phyloP scores from a whole-genome alignment of 2,797 vertebrate species.

The Sparus aurata region DNA sequence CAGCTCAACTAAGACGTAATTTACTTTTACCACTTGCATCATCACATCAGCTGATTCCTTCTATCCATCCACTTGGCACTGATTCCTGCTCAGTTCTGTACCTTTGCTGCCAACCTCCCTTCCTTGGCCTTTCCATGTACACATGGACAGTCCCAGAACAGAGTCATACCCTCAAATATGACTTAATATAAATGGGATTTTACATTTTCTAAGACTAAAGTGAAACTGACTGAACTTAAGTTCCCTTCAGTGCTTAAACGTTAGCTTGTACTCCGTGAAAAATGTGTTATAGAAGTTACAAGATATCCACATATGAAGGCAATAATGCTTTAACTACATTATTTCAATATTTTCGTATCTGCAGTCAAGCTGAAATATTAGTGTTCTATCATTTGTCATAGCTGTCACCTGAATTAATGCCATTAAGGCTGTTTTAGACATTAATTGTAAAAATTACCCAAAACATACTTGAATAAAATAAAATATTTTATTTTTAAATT shows the following conservation, averaged over 20 bases:
- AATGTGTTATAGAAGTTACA: too few relatives aligned
- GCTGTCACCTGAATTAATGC: slow-evolving; percentile 42
- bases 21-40: neutral
- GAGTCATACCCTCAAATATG: too few relatives aligned
- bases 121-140: too few relatives aligned
- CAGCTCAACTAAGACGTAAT: neutral
- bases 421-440: slow-evolving; percentile 34
- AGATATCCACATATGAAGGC: neutral
- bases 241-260: neutral
- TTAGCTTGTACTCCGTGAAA: too few relatives aligned
- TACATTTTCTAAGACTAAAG: too few relatives aligned
- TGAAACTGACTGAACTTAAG: neutral
- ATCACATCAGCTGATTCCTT: neutral
- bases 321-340: neutral
- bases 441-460: slow-evolving; percentile 27
- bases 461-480: too few relatives aligned
- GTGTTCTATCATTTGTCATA: neutral
- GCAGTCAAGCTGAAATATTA: neutral
- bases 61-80: too few relatives aligned
- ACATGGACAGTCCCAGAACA: too few relatives aligned
- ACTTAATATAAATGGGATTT: too few relatives aligned
- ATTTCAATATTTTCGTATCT: neutral
- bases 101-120: too few relatives aligned
- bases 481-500: too few relatives aligned
- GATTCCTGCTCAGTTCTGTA: too few relatives aligned